phyloP scores from a whole-genome alignment of 2,888 invertebrate species.

The Nebria brevicollis region DNA sequence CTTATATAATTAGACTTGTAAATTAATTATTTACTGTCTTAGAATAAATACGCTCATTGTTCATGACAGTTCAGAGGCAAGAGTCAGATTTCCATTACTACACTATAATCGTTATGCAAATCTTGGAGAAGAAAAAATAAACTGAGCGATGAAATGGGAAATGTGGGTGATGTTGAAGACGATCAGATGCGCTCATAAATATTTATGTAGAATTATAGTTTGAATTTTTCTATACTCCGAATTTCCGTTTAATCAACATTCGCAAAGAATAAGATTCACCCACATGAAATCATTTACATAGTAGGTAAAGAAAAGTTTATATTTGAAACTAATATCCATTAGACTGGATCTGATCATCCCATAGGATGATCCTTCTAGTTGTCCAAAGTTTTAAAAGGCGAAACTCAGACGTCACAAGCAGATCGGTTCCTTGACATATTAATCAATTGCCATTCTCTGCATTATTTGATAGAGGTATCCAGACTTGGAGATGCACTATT shows the following conservation, averaged over 20 bases:
- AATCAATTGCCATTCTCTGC: slow-evolving; percentile 32
- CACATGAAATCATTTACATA: background rate
- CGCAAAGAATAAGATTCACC: background rate
- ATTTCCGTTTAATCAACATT: slow-evolving; percentile 42
- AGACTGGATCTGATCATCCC: background rate
- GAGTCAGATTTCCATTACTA: background rate
- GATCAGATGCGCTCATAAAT: slow-evolving; percentile 30
- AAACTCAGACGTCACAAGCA: slow-evolving; percentile 30
- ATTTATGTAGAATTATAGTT: slow-evolving; percentile 37
- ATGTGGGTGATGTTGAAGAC: background rate
- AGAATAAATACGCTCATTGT: slow-evolving; percentile 21
- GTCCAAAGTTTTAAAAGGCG: slow-evolving; percentile 22
- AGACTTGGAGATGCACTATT: background rate
- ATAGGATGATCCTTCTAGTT: background rate
- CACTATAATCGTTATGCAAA: slow-evolving; percentile 12
- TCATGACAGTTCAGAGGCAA: background rate
- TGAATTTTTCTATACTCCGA: slow-evolving; percentile 35
- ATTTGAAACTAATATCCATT: background rate
- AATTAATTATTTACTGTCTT: slow-evolving; percentile 32
- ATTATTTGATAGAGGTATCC: slow-evolving; percentile 28
- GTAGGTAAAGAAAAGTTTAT: background rate
- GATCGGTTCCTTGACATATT: slow-evolving; percentile 30
- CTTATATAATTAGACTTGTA: slow-evolving; percentile 27
- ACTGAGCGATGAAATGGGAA: background rate
- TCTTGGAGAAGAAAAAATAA: background rate